A percentile compares a stretch with the other conserved stretches of the same genome.
Conservation (phyloP, 1,140 invertebrate genomes). For the Chlorops oryzae region DNA sequence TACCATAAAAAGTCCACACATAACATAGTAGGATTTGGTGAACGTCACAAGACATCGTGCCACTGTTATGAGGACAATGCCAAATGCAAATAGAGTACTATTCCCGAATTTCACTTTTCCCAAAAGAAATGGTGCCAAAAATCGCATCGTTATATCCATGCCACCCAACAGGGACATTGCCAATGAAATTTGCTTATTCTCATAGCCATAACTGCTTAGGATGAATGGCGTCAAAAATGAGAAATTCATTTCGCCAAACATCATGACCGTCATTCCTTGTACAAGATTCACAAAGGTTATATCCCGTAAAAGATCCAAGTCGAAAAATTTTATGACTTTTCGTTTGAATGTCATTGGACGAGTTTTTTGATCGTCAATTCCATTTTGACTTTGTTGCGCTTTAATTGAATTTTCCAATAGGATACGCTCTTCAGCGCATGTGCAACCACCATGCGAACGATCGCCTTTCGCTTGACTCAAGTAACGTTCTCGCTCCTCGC, state of each 20-base stretch:
- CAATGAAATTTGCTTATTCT: conserved; percentile 52
- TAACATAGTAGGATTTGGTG: conserved; percentile 45
- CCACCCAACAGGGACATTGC: conserved; percentile 58
- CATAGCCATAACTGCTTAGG: conserved; percentile 54
- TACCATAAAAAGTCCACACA: conserved; percentile 51
- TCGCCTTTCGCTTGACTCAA: conserved; percentile 35
- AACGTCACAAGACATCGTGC: conserved; percentile 54
- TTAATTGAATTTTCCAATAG: conserved; percentile 20
- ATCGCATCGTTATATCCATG: conserved; percentile 56
- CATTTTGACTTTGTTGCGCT: not conserved
- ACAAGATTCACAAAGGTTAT: conserved; percentile 61
- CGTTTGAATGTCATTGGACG: conserved; percentile 51
- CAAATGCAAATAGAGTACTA: conserved; percentile 62
- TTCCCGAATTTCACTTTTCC: conserved; percentile 58
- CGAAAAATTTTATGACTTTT: conserved; percentile 57
- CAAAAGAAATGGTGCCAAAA: conserved; percentile 58
- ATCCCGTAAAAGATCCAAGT: conserved; percentile 60
- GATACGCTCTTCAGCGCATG: conserved; percentile 36
- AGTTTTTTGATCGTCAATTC: not conserved
- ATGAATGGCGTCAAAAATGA: conserved; percentile 64
- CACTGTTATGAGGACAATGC: conserved; percentile 56
- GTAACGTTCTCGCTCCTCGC: conserved; percentile 32
- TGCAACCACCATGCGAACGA: conserved; percentile 28
- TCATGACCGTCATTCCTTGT: conserved; percentile 61
- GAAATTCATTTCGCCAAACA: conserved; percentile 65